Evolutionary conservation across 1,140 invertebrate genomes (phyloP), one percentile per base, ranked within the genome.

Genomic region (Paramacrobiotus metropolitanus): DNA sequence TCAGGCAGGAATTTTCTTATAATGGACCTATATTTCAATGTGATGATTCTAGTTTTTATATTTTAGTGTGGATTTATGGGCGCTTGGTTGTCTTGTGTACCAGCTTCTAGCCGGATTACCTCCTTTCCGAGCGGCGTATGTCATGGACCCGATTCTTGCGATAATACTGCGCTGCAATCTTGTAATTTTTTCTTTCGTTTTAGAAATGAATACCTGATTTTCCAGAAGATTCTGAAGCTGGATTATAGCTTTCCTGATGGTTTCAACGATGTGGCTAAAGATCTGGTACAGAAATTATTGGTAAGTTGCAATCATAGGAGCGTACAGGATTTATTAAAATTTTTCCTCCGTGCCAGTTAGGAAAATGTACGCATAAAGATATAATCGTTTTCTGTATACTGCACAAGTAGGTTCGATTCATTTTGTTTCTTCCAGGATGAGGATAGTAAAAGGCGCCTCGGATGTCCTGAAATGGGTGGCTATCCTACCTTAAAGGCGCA

Each of bases 1-100:
- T 68, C 63, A 74, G 72, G 70, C 74, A 64, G 64, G n/a, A n/a
- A n/a, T n/a, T n/a, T n/a, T n/a, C n/a, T n/a, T n/a, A n/a, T n/a
- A n/a, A n/a, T n/a, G n/a, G n/a, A 61, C 67, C 68, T 64, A 69
- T 73, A 75, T 65, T 72, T 72, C 59, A 74, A 75, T 63, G 65
- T 74, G n/a, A 2, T 75, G 73, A 20, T 29, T 21, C 28, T n/a
- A 60, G 18, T 29, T 62, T 61, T 29, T 45, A 60, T 24, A 18
- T 68, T 80, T 79, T 64, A 82, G 87, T 21, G 86, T 86, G 2
- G 94, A 98, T 75, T 75, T 97, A n/a, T 98, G 94, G 94, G 93
- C 93, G 0, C 76, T 95, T 30, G 95, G 92, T 2, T 97, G 92
- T 72, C 93, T 98, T 62, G 76, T 98, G 45, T 98, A 90, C 74